These are phyloP conservation scores for Nyctereutes procyonoides DNA, from an alignment of 2,113 vertebrate genomes.

Conservation along the genomic window DNA sequence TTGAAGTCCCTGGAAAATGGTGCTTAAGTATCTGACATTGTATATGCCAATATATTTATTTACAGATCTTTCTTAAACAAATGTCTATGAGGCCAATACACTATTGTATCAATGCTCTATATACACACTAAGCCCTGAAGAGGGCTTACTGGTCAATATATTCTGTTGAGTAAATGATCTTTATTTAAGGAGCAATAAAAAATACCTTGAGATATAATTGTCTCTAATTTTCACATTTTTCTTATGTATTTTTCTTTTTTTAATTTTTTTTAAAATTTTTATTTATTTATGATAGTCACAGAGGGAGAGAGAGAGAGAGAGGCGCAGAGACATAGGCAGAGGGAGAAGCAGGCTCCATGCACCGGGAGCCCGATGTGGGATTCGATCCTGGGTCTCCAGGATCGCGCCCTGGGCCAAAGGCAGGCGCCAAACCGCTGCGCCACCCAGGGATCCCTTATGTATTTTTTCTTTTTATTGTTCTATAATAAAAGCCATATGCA, in stretches of 20 bases:
- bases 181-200: constrained; percentile 54
- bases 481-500: neutral
- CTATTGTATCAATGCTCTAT: neutral
- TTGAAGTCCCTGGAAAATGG: neutral
- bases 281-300: too few relatives aligned
- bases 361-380: too few relatives aligned
- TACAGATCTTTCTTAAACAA: neutral
- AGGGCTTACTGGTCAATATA: neutral
- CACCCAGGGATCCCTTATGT: too few relatives aligned
- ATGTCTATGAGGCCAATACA: neutral
- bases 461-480: neutral
- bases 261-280: too few relatives aligned
- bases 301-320: too few relatives aligned
- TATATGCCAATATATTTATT: neutral
- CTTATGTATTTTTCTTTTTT: neutral
- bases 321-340: too few relatives aligned
- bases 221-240: constrained; percentile 50
- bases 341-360: too few relatives aligned
- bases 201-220: neutral
- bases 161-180: neutral
- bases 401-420: too few relatives aligned
- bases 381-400: too few relatives aligned
- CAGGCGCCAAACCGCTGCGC: too few relatives aligned
- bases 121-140: neutral
- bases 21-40: neutral